Conservation (phyloP, 2,797 vertebrate species). For the Pangasius larnaudii region DNA sequence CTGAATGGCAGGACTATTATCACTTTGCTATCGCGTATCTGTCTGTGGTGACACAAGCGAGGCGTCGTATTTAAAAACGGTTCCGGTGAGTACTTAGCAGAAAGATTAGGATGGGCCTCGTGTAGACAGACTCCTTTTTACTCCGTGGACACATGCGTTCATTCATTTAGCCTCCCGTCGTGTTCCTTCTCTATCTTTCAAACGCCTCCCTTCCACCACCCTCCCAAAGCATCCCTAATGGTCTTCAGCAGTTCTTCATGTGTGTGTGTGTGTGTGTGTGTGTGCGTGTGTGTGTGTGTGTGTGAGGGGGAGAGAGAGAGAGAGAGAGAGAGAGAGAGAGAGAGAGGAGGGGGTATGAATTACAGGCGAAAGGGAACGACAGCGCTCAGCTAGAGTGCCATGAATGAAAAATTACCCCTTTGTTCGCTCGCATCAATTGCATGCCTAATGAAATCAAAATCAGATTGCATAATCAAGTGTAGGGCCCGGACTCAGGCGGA, state of each 20-base stretch:
- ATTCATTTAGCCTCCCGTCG: slow-evolving; percentile 69
- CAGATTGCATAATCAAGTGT: slow-evolving; percentile 83
- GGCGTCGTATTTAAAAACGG: slow-evolving; percentile 80
- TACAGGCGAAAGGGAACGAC: slow-evolving; percentile 78
- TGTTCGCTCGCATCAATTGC: slow-evolving; percentile 85
- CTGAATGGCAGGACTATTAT: slow-evolving; percentile 79
- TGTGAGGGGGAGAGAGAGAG: no score
- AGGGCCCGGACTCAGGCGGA: slow-evolving; percentile 75
- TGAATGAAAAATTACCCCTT: slow-evolving; percentile 86
- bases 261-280: neutral
- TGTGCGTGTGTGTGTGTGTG: neutral
- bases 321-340: no score
- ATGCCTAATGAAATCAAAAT: slow-evolving; percentile 89
- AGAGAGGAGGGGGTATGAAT: slow-evolving; percentile 69
- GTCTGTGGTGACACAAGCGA: slow-evolving; percentile 75
- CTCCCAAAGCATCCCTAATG: slow-evolving; percentile 79
- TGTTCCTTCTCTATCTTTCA: slow-evolving; percentile 53
- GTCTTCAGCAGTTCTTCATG: slow-evolving; percentile 65
- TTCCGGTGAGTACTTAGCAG: slow-evolving; percentile 76
- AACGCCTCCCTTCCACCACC: slow-evolving; percentile 69
- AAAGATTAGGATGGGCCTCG: slow-evolving; percentile 74
- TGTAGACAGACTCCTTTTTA: slow-evolving; percentile 63
- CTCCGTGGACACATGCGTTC: slow-evolving; percentile 70
- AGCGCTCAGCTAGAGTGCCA: slow-evolving; percentile 77
- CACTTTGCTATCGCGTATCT: slow-evolving; percentile 76